Percentiles rank a stretch among this genome's conserved stretches.
Conservation (phyloP, 1,140 invertebrate species). For the Chlorops oryzae region DNA sequence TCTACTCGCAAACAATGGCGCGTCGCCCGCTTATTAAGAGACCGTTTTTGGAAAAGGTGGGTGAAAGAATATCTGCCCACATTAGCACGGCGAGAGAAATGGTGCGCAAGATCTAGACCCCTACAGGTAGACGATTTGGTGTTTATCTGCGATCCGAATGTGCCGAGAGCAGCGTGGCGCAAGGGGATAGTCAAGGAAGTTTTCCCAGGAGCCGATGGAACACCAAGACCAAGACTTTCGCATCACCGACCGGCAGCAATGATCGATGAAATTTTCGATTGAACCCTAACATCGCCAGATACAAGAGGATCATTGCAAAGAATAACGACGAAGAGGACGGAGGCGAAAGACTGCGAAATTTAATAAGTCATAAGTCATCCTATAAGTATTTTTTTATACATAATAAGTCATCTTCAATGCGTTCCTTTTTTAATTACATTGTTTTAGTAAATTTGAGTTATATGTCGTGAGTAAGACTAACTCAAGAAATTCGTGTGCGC, state of each 20-base stretch:
- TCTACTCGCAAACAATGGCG: conserved; percentile 3
- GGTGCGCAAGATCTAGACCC: not conserved
- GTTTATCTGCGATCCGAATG: not conserved
- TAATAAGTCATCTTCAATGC: too few relatives aligned
- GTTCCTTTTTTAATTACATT: too few relatives aligned
- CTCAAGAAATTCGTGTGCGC: too few relatives aligned
- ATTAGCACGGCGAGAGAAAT: conserved; percentile 4
- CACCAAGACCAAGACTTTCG: not conserved
- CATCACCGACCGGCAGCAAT: not conserved
- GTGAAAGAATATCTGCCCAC: conserved; percentile 10
- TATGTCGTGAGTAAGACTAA: too few relatives aligned
- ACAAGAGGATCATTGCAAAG: too few relatives aligned
- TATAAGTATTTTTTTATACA: too few relatives aligned
- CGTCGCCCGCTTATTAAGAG: not conserved
- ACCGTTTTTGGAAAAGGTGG: conserved; percentile 11
- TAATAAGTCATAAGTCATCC: too few relatives aligned
- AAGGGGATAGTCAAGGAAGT: not conserved
- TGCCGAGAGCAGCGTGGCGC: not conserved
- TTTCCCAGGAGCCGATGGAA: not conserved
- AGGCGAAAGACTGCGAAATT: too few relatives aligned
- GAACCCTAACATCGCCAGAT: too few relatives aligned
- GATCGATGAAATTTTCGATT: not conserved
- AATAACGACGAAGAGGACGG: too few relatives aligned
- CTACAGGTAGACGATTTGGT: not conserved
- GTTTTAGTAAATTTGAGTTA: too few relatives aligned